Evolutionary conservation across 2,113 vertebrate genomes (phyloP).

Genomic region (Thamnophis sirtalis): DNA sequence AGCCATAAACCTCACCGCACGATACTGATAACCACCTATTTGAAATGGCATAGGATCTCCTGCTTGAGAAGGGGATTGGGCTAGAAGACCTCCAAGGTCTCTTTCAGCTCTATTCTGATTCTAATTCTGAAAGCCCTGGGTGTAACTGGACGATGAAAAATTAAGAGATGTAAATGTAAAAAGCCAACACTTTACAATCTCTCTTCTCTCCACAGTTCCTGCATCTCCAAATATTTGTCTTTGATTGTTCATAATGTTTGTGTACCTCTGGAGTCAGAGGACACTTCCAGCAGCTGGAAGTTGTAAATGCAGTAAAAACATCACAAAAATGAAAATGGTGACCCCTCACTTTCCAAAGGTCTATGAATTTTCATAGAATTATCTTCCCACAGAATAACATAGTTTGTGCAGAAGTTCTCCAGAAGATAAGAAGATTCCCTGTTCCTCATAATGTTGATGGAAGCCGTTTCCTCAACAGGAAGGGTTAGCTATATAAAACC

Average conservation of each 20-base stretch:
- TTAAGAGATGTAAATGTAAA: background rate
- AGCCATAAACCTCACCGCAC: too few species aligned
- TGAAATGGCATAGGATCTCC: too few species aligned
- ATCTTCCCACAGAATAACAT: background rate
- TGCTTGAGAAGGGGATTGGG: too few species aligned
- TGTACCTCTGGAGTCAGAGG: background rate
- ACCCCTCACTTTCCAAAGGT: background rate
- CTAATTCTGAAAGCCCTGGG: background rate
- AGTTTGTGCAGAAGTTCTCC: background rate
- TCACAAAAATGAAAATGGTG: background rate
- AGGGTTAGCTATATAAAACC: background rate
- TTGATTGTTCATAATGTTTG: background rate
- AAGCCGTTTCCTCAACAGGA: background rate
- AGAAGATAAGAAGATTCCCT: background rate
- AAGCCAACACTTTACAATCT: background rate
- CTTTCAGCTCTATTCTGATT: too few species aligned
- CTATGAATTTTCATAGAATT: background rate
- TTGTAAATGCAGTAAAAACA: background rate
- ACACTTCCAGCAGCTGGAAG: background rate
- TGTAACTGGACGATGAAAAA: background rate
- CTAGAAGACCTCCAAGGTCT: too few species aligned
- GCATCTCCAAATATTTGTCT: background rate
- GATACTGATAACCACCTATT: too few species aligned
- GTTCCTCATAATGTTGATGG: background rate
- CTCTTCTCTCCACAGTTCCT: background rate